These are phyloP conservation scores for Molossus molossus DNA, from an alignment of 2,797 vertebrate species.

Conservation along the genomic window DNA sequence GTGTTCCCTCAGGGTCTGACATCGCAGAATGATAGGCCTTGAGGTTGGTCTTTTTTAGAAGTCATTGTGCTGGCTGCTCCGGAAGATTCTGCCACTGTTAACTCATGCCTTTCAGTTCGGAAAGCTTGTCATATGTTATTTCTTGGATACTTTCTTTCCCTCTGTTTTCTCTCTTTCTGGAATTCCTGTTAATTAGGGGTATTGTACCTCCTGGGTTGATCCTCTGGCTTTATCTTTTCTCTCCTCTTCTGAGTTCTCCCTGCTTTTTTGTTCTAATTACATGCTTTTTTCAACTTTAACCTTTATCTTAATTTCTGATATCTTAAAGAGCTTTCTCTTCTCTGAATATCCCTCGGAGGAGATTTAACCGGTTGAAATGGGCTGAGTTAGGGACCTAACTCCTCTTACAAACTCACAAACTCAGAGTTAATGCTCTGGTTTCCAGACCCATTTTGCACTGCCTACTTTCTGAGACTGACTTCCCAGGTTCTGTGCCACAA, in stretches of 20 bases:
- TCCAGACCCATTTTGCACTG: neutral
- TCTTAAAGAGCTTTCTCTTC: neutral
- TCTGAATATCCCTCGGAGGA: neutral
- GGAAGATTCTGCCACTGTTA: neutral
- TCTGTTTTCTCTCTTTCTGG: neutral
- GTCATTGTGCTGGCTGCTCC: neutral
- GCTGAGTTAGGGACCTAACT: neutral
- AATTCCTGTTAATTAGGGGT: neutral
- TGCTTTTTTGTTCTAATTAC: constrained; percentile 2
- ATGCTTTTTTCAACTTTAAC: neutral
- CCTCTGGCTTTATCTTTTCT: constrained; percentile 2
- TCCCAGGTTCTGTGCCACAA: neutral
- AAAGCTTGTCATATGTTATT: neutral
- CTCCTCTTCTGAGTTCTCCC: neutral
- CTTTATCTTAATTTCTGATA: constrained; percentile 22
- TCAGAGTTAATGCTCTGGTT: neutral
- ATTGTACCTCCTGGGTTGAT: neutral
- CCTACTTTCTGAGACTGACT: neutral
- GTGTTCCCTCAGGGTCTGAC: neutral
- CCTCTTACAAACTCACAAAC: neutral
- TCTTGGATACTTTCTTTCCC: neutral
- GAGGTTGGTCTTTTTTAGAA: neutral
- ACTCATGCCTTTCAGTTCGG: neutral
- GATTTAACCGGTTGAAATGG: neutral
- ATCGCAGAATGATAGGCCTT: neutral